A percentile compares a stretch with the other conserved stretches of the same genome.
Evolutionary conservation across 1,140 invertebrate genomes (phyloP).

Genomic region (Magallana gigas): DNA sequence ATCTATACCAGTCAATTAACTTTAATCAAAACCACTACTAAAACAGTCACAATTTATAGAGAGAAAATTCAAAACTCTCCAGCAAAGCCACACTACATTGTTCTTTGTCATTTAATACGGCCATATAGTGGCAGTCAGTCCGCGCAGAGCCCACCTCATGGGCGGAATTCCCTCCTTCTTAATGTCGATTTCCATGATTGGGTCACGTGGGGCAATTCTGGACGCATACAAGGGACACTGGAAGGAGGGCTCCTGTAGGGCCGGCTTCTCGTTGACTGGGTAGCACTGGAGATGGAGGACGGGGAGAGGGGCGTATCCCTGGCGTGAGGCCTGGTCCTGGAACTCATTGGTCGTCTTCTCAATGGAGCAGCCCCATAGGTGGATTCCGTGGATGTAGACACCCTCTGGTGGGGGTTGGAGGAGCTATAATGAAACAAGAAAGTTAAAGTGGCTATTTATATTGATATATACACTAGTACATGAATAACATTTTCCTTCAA

Average conservation of each 20-base stretch:
- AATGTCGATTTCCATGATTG: conserved; percentile 78
- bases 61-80: too few species aligned
- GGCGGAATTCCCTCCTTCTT: conserved; percentile 73
- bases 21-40: too few species aligned
- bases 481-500: too few species aligned
- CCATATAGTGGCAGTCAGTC: conserved; percentile 76
- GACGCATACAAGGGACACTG: conserved; percentile 77
- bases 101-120: conserved; percentile 39
- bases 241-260: conserved; percentile 71
- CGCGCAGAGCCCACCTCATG: conserved; percentile 76
- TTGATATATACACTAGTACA: too few species aligned
- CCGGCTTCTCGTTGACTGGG: conserved; percentile 75
- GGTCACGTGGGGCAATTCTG: conserved; percentile 68
- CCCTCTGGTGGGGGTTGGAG: conserved; percentile 79
- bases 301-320: conserved; percentile 73
- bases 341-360: conserved; percentile 79
- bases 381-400: conserved; percentile 78
- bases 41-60: too few species aligned
- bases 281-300: conserved; percentile 78
- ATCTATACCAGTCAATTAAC: too few species aligned
- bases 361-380: conserved; percentile 79
- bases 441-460: too few species aligned
- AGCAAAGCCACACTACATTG: too few species aligned
- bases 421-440: conserved; percentile 66
- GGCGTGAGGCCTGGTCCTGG: conserved; percentile 74